phyloP scores from a whole-genome alignment of 2,888 invertebrate genomes.

The Hoplodrina blanda region DNA sequence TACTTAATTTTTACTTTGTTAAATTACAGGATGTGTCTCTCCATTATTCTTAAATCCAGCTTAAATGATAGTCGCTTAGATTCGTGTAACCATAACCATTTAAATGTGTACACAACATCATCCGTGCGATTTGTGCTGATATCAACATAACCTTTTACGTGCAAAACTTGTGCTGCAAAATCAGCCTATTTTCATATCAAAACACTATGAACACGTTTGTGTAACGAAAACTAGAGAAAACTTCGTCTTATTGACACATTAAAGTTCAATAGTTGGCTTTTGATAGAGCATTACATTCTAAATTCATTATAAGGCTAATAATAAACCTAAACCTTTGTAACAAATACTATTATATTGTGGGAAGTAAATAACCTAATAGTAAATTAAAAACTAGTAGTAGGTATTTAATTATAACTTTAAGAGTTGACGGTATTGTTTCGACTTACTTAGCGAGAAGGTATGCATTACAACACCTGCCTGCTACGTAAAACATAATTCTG shows the following conservation, averaged over 20 bases:
- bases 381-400: constrained; percentile 13
- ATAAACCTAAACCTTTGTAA: constrained; percentile 27
- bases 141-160: constrained; percentile 59
- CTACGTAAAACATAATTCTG: constrained; percentile 53
- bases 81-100: constrained; percentile 51
- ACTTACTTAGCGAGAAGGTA: constrained; percentile 55
- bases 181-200: constrained; percentile 37
- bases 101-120: constrained; percentile 57
- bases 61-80: constrained; percentile 21
- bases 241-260: constrained; percentile 12
- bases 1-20: constrained; percentile 26
- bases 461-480: constrained; percentile 52
- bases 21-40: constrained; percentile 36
- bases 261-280: constrained; percentile 3
- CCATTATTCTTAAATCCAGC: constrained; percentile 36
- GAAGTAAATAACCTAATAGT: constrained; percentile 34
- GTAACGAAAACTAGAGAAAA: constrained; percentile 12
- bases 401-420: constrained; percentile 26
- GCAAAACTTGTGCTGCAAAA: constrained; percentile 62
- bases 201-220: constrained; percentile 28
- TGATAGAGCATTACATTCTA: constrained; percentile 37
- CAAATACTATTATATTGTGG: constrained; percentile 18
- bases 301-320: constrained; percentile 21
- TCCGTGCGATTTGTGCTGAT: constrained; percentile 64
- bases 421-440: constrained; percentile 42